Percentiles rank a stretch among this genome's conserved stretches.
phyloP scores from a whole-genome alignment of 2,113 vertebrate genomes.

The Phoenicopterus ruber region DNA sequence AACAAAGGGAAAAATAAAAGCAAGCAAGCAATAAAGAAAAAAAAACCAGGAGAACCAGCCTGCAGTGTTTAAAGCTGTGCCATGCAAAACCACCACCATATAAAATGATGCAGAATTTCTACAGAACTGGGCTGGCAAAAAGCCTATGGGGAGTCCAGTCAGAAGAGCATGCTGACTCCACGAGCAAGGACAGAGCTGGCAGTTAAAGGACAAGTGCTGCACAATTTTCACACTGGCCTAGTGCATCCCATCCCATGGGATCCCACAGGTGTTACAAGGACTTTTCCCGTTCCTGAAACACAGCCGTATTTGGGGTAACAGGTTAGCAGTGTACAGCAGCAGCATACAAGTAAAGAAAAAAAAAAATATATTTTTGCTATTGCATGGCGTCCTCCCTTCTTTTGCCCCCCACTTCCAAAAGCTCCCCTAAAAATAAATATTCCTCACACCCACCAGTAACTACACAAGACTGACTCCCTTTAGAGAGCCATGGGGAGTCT shows the following conservation, averaged over 20 bases:
- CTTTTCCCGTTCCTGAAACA: background rate
- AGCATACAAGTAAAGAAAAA: background rate
- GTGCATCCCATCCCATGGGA: background rate
- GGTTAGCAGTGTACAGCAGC: background rate
- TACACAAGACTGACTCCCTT: background rate
- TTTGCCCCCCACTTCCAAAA: background rate
- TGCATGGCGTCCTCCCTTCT: background rate
- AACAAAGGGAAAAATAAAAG: conserved; percentile 39
- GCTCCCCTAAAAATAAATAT: background rate
- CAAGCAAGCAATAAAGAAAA: background rate
- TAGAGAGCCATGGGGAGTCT: background rate
- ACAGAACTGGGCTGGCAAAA: background rate
- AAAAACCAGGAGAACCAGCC: background rate
- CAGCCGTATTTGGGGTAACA: background rate
- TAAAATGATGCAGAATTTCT: conserved; percentile 22
- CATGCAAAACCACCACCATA: background rate
- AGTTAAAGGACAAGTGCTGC: background rate
- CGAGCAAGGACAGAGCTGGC: background rate
- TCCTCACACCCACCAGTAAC: background rate
- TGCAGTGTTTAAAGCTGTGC: background rate
- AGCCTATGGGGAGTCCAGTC: background rate
- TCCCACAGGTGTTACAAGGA: background rate
- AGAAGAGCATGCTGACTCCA: background rate
- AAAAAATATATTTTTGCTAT: background rate
- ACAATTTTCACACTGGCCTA: background rate